These are phyloP conservation scores for Chaetodon auriga DNA, from an alignment of 2,113 vertebrate genomes.

Conservation along the genomic window DNA sequence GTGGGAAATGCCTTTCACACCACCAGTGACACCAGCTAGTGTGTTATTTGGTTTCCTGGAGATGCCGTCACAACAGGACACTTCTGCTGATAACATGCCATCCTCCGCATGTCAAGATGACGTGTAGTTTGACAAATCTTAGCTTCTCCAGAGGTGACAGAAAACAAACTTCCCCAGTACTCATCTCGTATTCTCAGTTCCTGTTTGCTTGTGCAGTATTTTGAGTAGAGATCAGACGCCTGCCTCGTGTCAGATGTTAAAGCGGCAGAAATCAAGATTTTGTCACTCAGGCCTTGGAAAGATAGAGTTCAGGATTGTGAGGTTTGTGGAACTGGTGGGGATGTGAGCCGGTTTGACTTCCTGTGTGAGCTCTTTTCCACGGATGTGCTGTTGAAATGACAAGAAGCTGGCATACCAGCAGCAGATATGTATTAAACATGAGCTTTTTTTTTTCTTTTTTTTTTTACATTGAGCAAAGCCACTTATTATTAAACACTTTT, in stretches of 20 bases:
- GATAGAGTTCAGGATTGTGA: conserved; percentile 36
- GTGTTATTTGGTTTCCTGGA: conserved; percentile 41
- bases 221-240: conserved; percentile 43
- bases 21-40: conserved; percentile 14
- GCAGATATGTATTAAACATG: conserved; percentile 59
- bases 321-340: conserved; percentile 20
- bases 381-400: conserved; percentile 57
- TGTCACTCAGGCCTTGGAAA: conserved; percentile 49
- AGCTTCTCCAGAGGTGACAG: conserved; percentile 63
- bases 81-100: conserved; percentile 43
- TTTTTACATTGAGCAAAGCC: conserved; percentile 31
- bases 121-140: conserved; percentile 56
- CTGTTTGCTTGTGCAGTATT: conserved; percentile 55
- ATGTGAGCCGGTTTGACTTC: conserved; percentile 48
- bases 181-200: conserved; percentile 59
- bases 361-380: conserved; percentile 32
- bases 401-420: conserved; percentile 48
- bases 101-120: conserved; percentile 64
- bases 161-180: conserved; percentile 63
- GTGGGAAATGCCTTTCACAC: conserved; percentile 32
- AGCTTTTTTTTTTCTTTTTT: conserved; percentile 40
- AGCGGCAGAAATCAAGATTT: conserved; percentile 45
- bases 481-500: conserved; percentile 57
- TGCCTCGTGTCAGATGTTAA: conserved; percentile 59
- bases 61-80: conserved; percentile 53